Base-by-base conservation (phyloP, 2,888 invertebrate genomes). In the Strigamia maritima region DNA sequence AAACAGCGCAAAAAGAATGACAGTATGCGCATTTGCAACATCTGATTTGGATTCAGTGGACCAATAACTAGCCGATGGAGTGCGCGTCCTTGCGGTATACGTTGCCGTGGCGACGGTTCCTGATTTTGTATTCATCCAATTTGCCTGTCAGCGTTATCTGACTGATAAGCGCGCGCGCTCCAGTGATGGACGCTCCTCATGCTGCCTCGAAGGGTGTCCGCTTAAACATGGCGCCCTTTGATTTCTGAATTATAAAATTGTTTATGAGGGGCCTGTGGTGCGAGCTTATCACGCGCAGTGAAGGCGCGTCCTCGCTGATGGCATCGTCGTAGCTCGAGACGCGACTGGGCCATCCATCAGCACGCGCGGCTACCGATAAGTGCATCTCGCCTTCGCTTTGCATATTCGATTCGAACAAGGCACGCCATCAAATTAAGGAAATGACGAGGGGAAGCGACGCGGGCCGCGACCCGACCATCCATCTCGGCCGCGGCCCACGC, bases 121-220 rank as follows among this genome's bases (percentile, higher is more conserved):
- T 75, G 75, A 75, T 75, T 75, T 75, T 75, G 75, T 75, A 75
- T 75, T 75, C 75, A 75, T 75, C 75, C 75, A 75, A 75, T 75
- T 75, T 75, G 75, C 75, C 75, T 75, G 75, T 75, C 75, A 75
- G 38, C 75, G 75, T 75, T 75, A 75, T 75, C 75, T 31, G 75
- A 75, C 75, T 38, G 75, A 75, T 75, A 75, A 75, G 75, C 75
- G 38, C 75, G 75, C 31, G 75, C 75, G 19, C 75, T 22, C 26
- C 75, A 22, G 75, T 75, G 75, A 75, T 75, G 75, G 75, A 75
- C 75, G 75, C 75, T 31, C 75, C 26, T 75, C 75, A 10, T 38
- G 75, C 75, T 38, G 75, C 75, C 75, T 38, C 75, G 26, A 38
- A 75, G 75, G 31, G 38, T 75, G 75, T 75, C 75, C 75, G 75